Evolutionary conservation across 2,113 vertebrate genomes (phyloP).

Genomic region (Prietella phreatophila): DNA sequence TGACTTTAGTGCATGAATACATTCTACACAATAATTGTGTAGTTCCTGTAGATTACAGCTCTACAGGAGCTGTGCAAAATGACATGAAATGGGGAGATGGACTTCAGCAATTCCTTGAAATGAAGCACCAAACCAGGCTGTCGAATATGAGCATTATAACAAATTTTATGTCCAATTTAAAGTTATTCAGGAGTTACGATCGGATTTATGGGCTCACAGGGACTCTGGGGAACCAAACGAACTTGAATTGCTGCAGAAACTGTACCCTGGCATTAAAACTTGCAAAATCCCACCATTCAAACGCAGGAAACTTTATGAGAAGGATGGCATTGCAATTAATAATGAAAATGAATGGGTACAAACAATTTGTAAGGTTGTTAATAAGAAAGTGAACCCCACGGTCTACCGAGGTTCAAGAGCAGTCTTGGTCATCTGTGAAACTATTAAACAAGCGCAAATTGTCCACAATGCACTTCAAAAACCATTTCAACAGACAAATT

Average conservation of each 20-base stretch:
- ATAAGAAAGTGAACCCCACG: slow-evolving; percentile 10
- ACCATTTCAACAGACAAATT: background rate
- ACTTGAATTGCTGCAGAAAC: slow-evolving; percentile 55
- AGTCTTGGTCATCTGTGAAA: slow-evolving; percentile 69
- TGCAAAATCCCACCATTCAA: slow-evolving; percentile 66
- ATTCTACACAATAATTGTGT: slow-evolving; percentile 54
- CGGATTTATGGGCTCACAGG: slow-evolving; percentile 67
- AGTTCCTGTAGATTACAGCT: slow-evolving; percentile 66
- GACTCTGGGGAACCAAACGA: slow-evolving; percentile 65
- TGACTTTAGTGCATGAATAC: slow-evolving; percentile 60
- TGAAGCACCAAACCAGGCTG: slow-evolving; percentile 64
- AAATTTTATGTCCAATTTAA: slow-evolving; percentile 69
- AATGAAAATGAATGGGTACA: slow-evolving; percentile 56
- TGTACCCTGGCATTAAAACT: slow-evolving; percentile 50
- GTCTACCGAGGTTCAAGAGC: slow-evolving; percentile 55
- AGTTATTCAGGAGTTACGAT: slow-evolving; percentile 60
- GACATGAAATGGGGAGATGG: slow-evolving; percentile 64
- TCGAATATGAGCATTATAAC: slow-evolving; percentile 63
- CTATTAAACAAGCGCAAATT: slow-evolving; percentile 58
- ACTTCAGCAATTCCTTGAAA: slow-evolving; percentile 71
- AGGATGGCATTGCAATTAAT: slow-evolving; percentile 41
- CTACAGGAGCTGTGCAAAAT: slow-evolving; percentile 68
- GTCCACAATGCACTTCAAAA: slow-evolving; percentile 29
- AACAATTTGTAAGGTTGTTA: slow-evolving; percentile 54
- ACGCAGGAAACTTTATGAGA: slow-evolving; percentile 66